Percentiles rank a stretch among this genome's conserved stretches.
Conservation (phyloP, 2,113 vertebrate genomes). For the Canis aureus region DNA sequence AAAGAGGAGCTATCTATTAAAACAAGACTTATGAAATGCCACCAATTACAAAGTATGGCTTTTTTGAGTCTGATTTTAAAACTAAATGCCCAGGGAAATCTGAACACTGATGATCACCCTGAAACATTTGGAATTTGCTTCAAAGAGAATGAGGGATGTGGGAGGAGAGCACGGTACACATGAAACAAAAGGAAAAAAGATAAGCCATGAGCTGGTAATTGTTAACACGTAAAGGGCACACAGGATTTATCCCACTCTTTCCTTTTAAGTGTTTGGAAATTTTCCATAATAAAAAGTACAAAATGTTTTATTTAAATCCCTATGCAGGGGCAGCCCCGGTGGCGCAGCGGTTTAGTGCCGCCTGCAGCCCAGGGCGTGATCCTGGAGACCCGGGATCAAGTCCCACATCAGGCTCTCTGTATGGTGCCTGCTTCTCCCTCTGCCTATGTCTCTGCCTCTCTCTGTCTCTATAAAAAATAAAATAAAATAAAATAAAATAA, state of each 20-base stretch:
- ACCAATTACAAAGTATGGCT: not conserved
- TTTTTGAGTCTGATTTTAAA: not conserved
- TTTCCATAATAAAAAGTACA: not conserved
- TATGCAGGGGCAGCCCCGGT: not conserved
- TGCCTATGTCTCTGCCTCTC: no score
- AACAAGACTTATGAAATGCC: not conserved
- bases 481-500: no score
- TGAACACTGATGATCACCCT: not conserved
- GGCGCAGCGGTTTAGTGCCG: no score
- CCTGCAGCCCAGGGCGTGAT: no score
- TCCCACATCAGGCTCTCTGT: no score
- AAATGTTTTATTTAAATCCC: not conserved
- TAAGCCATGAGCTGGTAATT: not conserved
- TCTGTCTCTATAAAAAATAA: no score
- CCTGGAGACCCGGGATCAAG: no score
- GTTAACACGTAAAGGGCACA: not conserved
- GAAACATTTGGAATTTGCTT: not conserved
- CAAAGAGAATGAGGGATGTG: not conserved
- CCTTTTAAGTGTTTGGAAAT: not conserved
- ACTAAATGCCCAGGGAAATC: not conserved
- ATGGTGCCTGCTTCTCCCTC: no score
- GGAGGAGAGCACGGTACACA: accelerated
- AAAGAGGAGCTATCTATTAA: no score
- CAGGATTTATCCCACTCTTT: not conserved
- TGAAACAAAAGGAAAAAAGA: not conserved